These are phyloP conservation scores for Gadopsis marmoratus DNA, from an alignment of 2,797 vertebrate species.

Conservation along the genomic window DNA sequence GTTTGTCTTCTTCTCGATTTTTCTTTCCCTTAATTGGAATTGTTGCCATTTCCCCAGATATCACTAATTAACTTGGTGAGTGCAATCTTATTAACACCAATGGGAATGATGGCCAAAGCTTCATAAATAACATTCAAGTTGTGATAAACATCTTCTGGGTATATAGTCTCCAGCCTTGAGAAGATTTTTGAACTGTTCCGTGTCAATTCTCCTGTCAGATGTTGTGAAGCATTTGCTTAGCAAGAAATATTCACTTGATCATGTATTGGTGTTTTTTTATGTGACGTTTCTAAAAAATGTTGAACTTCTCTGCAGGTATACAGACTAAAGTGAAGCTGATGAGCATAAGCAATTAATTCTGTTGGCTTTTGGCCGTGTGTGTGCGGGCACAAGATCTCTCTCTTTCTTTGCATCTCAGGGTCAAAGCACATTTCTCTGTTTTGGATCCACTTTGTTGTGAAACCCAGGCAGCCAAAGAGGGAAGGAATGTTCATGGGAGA, in stretches of 20 bases:
- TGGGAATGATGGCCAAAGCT: not conserved
- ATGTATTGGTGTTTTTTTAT: not conserved
- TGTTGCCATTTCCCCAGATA: not conserved
- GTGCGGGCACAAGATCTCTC: not conserved
- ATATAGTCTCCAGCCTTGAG: not conserved
- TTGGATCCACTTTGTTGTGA: conserved; percentile 5
- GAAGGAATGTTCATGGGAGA: not conserved
- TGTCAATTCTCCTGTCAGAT: not conserved
- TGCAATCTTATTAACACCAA: not conserved
- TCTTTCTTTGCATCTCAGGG: not conserved
- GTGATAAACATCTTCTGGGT: not conserved
- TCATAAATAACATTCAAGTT: not conserved
- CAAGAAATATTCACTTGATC: not conserved
- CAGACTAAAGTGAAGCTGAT: not conserved
- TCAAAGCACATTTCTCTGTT: conserved; percentile 13
- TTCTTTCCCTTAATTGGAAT: not conserved
- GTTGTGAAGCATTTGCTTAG: not conserved
- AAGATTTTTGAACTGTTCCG: not conserved
- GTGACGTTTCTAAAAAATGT: not conserved
- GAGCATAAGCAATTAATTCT: not conserved
- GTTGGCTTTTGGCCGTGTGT: not conserved
- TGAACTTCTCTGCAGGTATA: not conserved
- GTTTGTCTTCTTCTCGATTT: not conserved
- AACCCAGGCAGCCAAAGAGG: not conserved
- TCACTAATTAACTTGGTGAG: too few species aligned